Percentiles rank a stretch among this genome's conserved stretches.
phyloP scores from a whole-genome alignment of 2,888 invertebrate species.

The Muscina levida region DNA sequence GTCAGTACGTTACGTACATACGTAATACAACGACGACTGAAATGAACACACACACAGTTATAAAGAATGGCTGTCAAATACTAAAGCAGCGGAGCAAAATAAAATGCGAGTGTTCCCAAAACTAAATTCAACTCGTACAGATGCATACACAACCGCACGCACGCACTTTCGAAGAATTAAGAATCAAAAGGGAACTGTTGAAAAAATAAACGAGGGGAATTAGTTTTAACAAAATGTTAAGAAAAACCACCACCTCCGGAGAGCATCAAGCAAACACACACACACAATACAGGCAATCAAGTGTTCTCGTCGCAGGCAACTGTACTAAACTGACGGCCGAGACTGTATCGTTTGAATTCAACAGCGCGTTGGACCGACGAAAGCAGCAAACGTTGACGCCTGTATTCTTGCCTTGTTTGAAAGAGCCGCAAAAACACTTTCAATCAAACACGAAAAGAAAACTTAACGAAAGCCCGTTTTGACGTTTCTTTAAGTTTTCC shows the following conservation, averaged over 20 bases:
- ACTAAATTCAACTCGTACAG: constrained; percentile 2
- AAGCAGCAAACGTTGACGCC: too few species aligned
- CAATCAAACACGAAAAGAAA: constrained; percentile 1
- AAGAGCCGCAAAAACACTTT: background rate
- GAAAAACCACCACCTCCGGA: constrained; percentile 35
- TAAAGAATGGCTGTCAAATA: constrained; percentile 14
- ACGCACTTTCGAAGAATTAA: constrained; percentile 34
- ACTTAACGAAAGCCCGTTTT: constrained; percentile 30
- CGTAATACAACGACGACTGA: constrained; percentile 32
- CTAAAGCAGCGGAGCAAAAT: background rate
- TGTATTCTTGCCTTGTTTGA: background rate
- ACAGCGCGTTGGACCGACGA: constrained; percentile 41
- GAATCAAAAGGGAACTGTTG: constrained; percentile 55
- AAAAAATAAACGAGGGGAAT: constrained; percentile 40
- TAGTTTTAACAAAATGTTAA: constrained; percentile 15
- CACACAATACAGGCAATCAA: constrained; percentile 21
- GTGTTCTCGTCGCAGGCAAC: constrained; percentile 60
- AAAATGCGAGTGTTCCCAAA: constrained; percentile 47
- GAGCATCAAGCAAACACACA: constrained; percentile 28
- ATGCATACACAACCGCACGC: constrained; percentile 30
- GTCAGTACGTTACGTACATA: constrained; percentile 14
- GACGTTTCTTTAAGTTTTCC: constrained; percentile 9
- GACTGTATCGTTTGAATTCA: constrained; percentile 40
- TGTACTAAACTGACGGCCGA: constrained; percentile 65
- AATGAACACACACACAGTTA: background rate